These are phyloP conservation scores for Crepidodera aurea DNA, from an alignment of 2,888 invertebrate genomes.

Conservation along the genomic window DNA sequence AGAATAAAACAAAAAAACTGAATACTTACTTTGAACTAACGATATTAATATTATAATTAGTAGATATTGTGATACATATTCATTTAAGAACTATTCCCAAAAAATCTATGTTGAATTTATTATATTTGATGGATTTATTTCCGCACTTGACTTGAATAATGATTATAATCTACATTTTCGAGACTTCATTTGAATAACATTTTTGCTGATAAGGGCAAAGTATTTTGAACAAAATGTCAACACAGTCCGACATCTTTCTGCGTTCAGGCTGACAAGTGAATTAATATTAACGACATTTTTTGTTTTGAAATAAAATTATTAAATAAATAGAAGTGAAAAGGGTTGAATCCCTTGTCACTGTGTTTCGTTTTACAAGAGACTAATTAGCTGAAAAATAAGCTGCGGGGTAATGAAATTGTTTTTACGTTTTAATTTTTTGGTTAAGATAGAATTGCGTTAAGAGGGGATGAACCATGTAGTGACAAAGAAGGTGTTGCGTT, in stretches of 20 bases:
- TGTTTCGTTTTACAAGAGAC: not conserved
- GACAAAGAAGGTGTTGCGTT: too few relatives aligned
- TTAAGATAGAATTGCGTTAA: too few relatives aligned
- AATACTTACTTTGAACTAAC: too few relatives aligned
- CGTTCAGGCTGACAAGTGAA: not conserved
- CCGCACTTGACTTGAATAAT: slow-evolving; percentile 4
- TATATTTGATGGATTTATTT: slow-evolving; percentile 14
- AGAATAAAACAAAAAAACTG: too few relatives aligned
- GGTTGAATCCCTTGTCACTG: not conserved
- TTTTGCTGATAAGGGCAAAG: slow-evolving; percentile 9
- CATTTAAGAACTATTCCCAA: not conserved
- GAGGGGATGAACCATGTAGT: too few relatives aligned
- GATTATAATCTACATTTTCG: slow-evolving; percentile 14
- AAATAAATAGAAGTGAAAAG: not conserved
- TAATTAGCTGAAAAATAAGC: too few relatives aligned
- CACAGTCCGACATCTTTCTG: not conserved
- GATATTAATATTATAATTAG: too few relatives aligned
- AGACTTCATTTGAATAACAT: slow-evolving; percentile 10
- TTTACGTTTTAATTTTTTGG: too few relatives aligned
- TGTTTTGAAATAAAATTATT: not conserved
- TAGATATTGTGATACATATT: too few relatives aligned
- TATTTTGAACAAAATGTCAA: slow-evolving; percentile 2
- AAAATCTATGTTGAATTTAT: slow-evolving; percentile 4
- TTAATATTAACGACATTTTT: not conserved
- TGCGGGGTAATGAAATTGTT: too few relatives aligned